Evolutionary conservation across 2,797 vertebrate genomes (phyloP).

Genomic region (Petrocephalus schoutedeni): DNA sequence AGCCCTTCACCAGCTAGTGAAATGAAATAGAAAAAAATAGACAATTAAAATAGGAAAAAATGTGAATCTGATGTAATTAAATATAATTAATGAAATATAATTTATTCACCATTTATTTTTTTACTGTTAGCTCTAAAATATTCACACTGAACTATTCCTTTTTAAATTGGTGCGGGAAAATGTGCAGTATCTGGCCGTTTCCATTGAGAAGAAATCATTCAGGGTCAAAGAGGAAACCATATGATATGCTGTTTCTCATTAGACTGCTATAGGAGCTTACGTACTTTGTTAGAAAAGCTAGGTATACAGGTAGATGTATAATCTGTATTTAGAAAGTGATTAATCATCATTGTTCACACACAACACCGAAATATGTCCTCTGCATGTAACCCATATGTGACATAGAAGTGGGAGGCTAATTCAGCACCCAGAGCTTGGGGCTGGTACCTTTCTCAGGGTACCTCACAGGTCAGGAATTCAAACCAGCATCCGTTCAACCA

Average conservation of each 20-base stretch:
- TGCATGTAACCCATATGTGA: too few species aligned
- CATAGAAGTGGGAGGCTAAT: too few species aligned
- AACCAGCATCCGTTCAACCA: too few species aligned
- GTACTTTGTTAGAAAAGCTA: not conserved
- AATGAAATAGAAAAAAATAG: not conserved
- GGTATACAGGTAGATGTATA: not conserved
- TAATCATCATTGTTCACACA: too few species aligned
- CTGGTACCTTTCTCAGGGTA: too few species aligned
- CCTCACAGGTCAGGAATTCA: too few species aligned
- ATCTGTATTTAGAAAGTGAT: not conserved
- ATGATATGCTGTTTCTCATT: not conserved
- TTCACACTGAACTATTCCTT: not conserved
- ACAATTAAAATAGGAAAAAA: not conserved
- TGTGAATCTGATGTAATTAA: constrained; percentile 8
- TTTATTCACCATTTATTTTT: constrained; percentile 1
- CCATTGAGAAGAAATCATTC: not conserved
- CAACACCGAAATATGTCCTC: too few species aligned
- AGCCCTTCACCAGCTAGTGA: not conserved
- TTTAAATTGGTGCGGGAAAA: not conserved
- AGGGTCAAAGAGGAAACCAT: not conserved
- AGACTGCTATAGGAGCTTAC: not conserved
- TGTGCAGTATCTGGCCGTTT: not conserved
- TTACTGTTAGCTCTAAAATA: not conserved
- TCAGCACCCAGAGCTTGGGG: too few species aligned
- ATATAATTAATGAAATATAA: constrained; percentile 11